Base-by-base conservation (phyloP, 2,113 vertebrate genomes). In the Myodes glareolus region DNA sequence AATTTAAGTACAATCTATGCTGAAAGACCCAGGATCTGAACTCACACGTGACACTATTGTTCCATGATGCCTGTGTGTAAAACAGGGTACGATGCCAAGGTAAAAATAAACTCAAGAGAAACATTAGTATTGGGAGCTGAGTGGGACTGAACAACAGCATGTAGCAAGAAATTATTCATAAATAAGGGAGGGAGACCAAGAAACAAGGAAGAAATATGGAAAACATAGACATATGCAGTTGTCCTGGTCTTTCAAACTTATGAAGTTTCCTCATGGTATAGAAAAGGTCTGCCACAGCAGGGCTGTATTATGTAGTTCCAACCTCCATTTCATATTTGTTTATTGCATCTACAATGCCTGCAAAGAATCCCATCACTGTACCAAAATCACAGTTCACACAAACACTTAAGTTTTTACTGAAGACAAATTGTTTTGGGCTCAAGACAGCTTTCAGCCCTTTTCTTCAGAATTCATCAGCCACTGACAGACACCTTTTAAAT, bases 291-390 rank as follows among this genome's bases (percentile, higher is more conserved):
- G 55, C 73, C 36, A 91, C 1, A 27, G 3, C 58, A 4, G 72
- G 6, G 17, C 33, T 65, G 7, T 17, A 67, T 84, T 93, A 52
- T 90, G 31, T 47, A 88, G 47, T 94, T 94, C 31, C 16, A 81
- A 61, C 47, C 13, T 81, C 75, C 67, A 55, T 94, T 88, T 94
- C 45, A 68, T 77, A 52, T 81, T 89, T 97, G n/a, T 97, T n/a
- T 3, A 85, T 52, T 73, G 17, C 6, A 3, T 72, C 42, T 17
- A 63, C 1, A 27, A 68, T 65, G 14, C 10, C 3, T 3, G 36
- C 39, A 13, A 13, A 55, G 31, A 52, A 21, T 81, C 33, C 39
- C 19, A 6, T 17, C 3, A 10, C 9, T 33, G 8, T 4, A 7
- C 88, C 12, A 77, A 90, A 90, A 14, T 5, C 84, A 39, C 5